Conservation (phyloP, 2,113 vertebrate species). For the Hepsetus odoe region DNA sequence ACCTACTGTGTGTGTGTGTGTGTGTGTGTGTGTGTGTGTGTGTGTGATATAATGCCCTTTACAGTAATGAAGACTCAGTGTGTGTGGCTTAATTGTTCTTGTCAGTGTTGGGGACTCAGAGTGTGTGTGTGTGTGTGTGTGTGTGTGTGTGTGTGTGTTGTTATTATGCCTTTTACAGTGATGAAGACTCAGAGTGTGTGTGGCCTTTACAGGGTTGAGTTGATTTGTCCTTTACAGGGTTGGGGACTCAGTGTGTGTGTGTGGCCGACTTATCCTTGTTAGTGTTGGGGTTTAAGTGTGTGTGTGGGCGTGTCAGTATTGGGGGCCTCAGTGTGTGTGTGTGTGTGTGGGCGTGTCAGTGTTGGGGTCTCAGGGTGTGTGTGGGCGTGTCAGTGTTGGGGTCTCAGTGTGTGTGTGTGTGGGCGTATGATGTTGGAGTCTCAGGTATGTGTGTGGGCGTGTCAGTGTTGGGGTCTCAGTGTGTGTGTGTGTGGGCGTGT, state of each 20-base stretch:
- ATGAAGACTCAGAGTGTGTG: not conserved
- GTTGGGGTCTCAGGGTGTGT: not conserved
- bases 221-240: not conserved
- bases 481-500: constrained; percentile 1
- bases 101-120: not conserved
- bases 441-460: not conserved
- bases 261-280: too few relatives aligned
- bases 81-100: not conserved
- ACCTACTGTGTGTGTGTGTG: not conserved
- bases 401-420: not conserved
- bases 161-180: too few relatives aligned
- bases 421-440: not conserved
- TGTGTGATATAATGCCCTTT: too few relatives aligned
- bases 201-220: not conserved
- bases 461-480: not conserved
- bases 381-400: not conserved
- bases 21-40: not conserved
- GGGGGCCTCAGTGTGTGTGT: not conserved
- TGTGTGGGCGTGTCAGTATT: not conserved
- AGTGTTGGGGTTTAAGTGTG: not conserved
- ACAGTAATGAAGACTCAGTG: not conserved
- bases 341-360: constrained; percentile 6
- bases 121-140: not conserved
- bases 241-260: not conserved
- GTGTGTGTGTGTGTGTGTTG: not conserved